Base-by-base conservation (phyloP, 1,140 invertebrate genomes). In the Mesaphorura yosii region DNA sequence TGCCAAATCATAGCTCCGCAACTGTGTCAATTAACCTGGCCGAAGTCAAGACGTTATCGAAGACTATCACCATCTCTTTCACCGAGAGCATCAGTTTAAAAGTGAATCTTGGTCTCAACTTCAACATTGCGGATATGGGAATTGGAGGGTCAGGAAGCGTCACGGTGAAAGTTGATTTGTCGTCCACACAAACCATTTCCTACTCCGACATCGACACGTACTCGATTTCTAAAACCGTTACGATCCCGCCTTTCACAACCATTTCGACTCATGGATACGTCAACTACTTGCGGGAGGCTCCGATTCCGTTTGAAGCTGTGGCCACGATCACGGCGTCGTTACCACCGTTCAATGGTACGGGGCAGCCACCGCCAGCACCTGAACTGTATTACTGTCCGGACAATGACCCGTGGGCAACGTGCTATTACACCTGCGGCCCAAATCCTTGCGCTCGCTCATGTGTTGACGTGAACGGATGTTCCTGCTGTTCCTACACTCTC, bases 191-290 rank as follows among this genome's bases (percentile, higher is more conserved):
- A 20, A 22, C 44, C 10, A 46, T 46, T 7, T 26, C 44, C 19
- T 28, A 46, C 15, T 7, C 4, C 7, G 29, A 27, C 19, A 27
- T 27, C 15, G 25, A 27, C 7, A 12, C 6, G 7, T 46, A 46
- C 44, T 23, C 23, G 7, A 46, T 46, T 7, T 23, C 44, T 20
- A 23, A 27, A 7, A 23, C 25, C 25, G 44, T 46, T 6, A 27
- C 44, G 25, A 46, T 46, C 23, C 44, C 44, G 15, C 44, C 44
- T 6, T 46, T 46, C 44, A 46, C 44, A 20, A 46, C 44, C 7
- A 46, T 46, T 28, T 28, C 25, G 23, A 27, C 44, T 19, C 44
- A 46, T 27, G 44, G 44, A 23, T 46, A 46, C 20, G 44, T 46
- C 44, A 46, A 46, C 23, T 46, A 27, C 23, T 19, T 46, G 6